Percentiles rank a stretch among this genome's conserved stretches.
These are phyloP conservation scores for Acrossocheilus wenchowensis DNA, from an alignment of 2,797 vertebrate species.

Conservation along the genomic window DNA sequence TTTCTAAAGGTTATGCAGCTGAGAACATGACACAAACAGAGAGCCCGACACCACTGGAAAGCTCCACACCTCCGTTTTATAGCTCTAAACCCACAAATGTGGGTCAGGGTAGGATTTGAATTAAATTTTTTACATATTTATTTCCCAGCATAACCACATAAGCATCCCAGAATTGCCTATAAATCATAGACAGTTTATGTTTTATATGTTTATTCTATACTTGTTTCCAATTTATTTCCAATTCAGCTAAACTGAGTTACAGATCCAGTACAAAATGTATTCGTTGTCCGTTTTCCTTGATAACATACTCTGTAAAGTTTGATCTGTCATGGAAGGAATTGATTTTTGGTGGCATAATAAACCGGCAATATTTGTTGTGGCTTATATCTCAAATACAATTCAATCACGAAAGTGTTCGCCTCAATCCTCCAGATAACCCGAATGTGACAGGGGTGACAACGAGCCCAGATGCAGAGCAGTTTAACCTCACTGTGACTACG, in stretches of 20 bases:
- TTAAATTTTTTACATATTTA: background rate
- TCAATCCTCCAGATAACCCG: background rate
- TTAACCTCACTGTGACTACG: background rate
- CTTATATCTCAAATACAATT: slow-evolving; percentile 18
- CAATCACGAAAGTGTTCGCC: background rate
- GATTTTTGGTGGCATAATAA: slow-evolving; percentile 10
- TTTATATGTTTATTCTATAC: background rate
- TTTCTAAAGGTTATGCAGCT: slow-evolving; percentile 7
- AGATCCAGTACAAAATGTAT: background rate
- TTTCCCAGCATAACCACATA: background rate
- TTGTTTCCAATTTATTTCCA: background rate
- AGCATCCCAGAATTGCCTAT: background rate
- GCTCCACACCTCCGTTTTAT: too few species aligned
- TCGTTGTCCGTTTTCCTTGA: background rate
- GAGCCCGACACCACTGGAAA: background rate
- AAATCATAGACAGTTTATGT: background rate
- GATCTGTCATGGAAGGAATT: background rate
- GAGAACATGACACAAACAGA: background rate
- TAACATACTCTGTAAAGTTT: background rate
- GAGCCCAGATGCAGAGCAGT: background rate
- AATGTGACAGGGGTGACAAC: background rate
- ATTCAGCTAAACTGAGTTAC: background rate
- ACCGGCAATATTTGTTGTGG: background rate
- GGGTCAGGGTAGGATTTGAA: background rate
- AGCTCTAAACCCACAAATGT: background rate